Base-by-base conservation (phyloP, 2,888 invertebrate species). In the Malthinus flaveolus region DNA sequence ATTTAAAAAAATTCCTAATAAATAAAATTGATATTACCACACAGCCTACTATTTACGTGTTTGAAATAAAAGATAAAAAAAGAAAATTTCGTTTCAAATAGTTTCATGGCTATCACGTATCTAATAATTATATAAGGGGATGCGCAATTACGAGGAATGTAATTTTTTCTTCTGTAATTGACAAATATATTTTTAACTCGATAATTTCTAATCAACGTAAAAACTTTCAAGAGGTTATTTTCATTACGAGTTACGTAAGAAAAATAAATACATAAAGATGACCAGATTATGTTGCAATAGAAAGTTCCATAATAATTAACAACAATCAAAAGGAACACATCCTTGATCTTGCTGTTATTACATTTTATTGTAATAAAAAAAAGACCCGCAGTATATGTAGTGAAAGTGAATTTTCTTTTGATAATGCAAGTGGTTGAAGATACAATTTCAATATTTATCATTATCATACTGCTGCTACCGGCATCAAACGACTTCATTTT, bases 331-430 rank as follows among this genome's bases (percentile, higher is more conserved):
- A 56, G 50, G 56, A 49, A 45, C 35, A 42, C 47, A 59, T 55
- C 59, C 59, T 59, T 59, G 59, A 59, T 59, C 59, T 59, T 59
- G 59, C 35, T 13, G 42, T 35, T 32, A 42, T 31, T 8, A 15
- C 13, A 13, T n/a, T n/a, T 15, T 13, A 42, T 15, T 55, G 56
- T 55, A 50, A 32, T 59, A 55, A 56, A 47, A 48, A 34, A 55
- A 48, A 34, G 51, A 36, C 32, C 32, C 23, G 34, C n/a, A 48
- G 39, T 32, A 32, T 23, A 59, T 9, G 6, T 45, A 46, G 59
- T 56, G 55, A 59, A 52, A 49, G 54, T 54, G n/a, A n/a, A 15
- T 35, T 47, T 23, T 23, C 23, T 23, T 23, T 23, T 23, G 23
- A 23, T 23, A 23, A 5, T 23, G 23, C 23, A 5, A 3, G 23